Percentiles rank a stretch among this genome's conserved stretches.
These are phyloP conservation scores for Acrobasis suavella DNA, from an alignment of 2,888 invertebrate genomes.

Conservation along the genomic window DNA sequence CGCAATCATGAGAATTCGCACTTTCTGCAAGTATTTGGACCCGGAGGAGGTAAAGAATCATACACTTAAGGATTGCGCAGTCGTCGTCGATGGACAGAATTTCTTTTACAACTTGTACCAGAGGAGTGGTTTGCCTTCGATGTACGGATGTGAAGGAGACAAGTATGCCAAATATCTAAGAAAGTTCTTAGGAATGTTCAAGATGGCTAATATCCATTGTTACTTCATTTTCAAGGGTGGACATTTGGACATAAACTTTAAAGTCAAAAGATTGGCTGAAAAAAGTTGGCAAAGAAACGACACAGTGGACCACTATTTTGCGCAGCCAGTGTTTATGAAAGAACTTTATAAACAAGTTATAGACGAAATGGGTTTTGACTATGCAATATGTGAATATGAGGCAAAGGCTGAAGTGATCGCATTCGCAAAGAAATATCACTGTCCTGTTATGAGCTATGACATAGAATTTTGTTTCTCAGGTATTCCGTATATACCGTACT, in stretches of 20 bases:
- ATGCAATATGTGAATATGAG: constrained; percentile 41
- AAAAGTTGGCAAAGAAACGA: background rate
- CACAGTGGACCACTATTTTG: constrained; percentile 1
- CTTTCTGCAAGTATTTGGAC: constrained; percentile 24
- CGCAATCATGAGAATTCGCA: constrained; percentile 24
- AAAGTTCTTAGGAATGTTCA: constrained; percentile 39
- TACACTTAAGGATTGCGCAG: constrained; percentile 36
- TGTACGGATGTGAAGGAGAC: constrained; percentile 47
- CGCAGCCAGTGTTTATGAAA: constrained; percentile 39
- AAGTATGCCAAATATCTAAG: constrained; percentile 40
- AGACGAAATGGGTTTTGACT: constrained; percentile 44
- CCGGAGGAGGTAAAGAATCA: constrained; percentile 5
- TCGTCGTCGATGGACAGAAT: constrained; percentile 52
- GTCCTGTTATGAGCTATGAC: constrained; percentile 47
- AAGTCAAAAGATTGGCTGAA: constrained; percentile 23
- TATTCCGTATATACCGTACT: constrained; percentile 41
- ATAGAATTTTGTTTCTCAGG: constrained; percentile 45
- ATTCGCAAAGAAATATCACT: constrained; percentile 43
- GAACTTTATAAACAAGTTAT: constrained; percentile 43
- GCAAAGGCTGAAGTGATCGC: constrained; percentile 45
- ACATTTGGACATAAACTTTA: constrained; percentile 32
- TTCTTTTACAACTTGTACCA: constrained; percentile 41
- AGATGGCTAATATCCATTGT: constrained; percentile 45
- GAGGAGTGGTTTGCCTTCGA: constrained; percentile 30
- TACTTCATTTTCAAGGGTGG: constrained; percentile 52